Percentiles rank a stretch among this genome's conserved stretches.
phyloP scores from a whole-genome alignment of 2,113 vertebrate species.

The Nycticryphes semicollaris region DNA sequence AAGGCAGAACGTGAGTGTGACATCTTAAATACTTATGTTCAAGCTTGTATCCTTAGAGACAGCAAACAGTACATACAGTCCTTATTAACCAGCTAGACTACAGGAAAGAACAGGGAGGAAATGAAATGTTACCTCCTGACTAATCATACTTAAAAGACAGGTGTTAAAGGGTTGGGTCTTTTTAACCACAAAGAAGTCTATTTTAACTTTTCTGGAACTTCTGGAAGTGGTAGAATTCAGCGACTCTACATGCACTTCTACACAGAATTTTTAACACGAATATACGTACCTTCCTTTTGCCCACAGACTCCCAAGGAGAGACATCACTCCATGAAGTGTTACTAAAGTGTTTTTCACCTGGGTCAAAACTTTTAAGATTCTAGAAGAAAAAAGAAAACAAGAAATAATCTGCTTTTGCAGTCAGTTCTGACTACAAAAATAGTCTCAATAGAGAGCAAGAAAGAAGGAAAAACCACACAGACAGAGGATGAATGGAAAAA shows the following conservation, averaged over 20 bases:
- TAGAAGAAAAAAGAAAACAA: constrained; percentile 47
- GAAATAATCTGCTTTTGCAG: not conserved
- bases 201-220: not conserved
- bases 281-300: constrained; percentile 78
- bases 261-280: not conserved
- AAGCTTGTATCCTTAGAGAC: not conserved
- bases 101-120: not conserved
- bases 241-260: accelerated
- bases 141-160: not conserved
- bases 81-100: not conserved
- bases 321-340: constrained; percentile 84
- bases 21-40: not conserved
- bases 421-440: not conserved
- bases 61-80: accelerated
- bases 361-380: constrained; percentile 78
- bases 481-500: not conserved
- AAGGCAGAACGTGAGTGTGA: not conserved
- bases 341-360: constrained; percentile 79
- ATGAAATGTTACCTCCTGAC: not conserved
- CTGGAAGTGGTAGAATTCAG: not conserved
- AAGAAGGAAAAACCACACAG: not conserved
- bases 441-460: not conserved
- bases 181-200: not conserved
- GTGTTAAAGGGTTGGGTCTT: not conserved
- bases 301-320: constrained; percentile 78